phyloP scores from a whole-genome alignment of 2,888 invertebrate genomes.

The Steinernema scapterisci region DNA sequence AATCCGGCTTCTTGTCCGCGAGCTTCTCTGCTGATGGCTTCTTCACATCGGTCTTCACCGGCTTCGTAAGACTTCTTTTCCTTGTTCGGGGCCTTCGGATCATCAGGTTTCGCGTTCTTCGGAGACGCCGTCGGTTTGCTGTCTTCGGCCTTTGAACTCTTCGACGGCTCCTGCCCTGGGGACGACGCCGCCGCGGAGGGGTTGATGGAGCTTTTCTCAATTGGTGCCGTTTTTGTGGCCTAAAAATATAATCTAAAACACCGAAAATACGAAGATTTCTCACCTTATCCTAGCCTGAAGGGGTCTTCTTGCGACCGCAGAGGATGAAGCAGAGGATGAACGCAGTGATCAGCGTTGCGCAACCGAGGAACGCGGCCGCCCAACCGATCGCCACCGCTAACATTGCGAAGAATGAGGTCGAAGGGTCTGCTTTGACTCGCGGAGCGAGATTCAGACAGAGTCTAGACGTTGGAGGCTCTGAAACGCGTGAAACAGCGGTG shows the following conservation, averaged over 20 bases:
- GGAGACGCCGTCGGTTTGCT: background rate
- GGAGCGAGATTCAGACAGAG: too few relatives aligned
- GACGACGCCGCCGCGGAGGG: too few relatives aligned
- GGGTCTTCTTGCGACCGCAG: constrained; percentile 21
- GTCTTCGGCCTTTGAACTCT: background rate
- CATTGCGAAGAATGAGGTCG: background rate
- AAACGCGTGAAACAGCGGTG: too few relatives aligned
- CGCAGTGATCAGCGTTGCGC: background rate
- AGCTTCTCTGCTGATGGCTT: background rate
- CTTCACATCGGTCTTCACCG: background rate
- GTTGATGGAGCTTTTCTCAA: background rate
- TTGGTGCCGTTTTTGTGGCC: background rate
- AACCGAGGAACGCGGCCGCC: background rate
- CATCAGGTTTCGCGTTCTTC: background rate
- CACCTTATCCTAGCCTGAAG: constrained; percentile 10
- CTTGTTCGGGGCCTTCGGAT: background rate
- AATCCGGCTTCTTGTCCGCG: too few relatives aligned
- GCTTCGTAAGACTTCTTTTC: background rate
- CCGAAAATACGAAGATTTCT: background rate
- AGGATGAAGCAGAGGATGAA: too few relatives aligned
- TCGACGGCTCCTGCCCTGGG: background rate
- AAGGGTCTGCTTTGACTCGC: too few relatives aligned
- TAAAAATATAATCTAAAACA: background rate
- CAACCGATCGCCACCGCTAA: constrained; percentile 4
- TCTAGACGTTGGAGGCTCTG: too few relatives aligned